Percentiles rank a stretch among this genome's conserved stretches.
Evolutionary conservation across 2,113 vertebrate species (phyloP).

Genomic region (Halichoerus grypus): DNA sequence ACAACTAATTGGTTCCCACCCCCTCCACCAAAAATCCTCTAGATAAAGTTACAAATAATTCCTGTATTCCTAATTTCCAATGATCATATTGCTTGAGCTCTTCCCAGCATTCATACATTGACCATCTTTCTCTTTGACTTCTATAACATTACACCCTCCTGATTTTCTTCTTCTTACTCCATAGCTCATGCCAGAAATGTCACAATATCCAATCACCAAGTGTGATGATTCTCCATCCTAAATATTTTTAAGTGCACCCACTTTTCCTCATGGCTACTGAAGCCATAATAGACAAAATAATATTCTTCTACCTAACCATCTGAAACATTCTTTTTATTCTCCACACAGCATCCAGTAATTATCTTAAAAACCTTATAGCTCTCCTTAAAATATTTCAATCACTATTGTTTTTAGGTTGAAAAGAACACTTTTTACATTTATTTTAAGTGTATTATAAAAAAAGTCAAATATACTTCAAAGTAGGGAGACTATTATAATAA

Average conservation of each 20-base stretch:
- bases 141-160: not conserved
- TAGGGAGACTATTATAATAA: not conserved
- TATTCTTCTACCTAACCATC: not conserved
- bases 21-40: not conserved
- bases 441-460: not conserved
- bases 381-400: not conserved
- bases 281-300: not conserved
- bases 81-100: not conserved
- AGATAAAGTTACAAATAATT: not conserved
- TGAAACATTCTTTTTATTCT: not conserved
- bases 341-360: not conserved
- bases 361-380: not conserved
- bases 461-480: not conserved
- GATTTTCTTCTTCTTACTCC: not conserved
- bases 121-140: not conserved
- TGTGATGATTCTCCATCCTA: not conserved
- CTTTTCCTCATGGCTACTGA: not conserved
- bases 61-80: not conserved
- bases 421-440: not conserved
- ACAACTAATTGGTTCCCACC: not conserved
- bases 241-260: not conserved
- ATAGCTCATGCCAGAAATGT: not conserved
- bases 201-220: not conserved
- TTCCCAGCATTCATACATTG: not conserved
- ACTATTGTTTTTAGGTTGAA: not conserved